These are phyloP conservation scores for Gonatopus flavifemur DNA, from an alignment of 1,140 invertebrate genomes.

Conservation along the genomic window DNA sequence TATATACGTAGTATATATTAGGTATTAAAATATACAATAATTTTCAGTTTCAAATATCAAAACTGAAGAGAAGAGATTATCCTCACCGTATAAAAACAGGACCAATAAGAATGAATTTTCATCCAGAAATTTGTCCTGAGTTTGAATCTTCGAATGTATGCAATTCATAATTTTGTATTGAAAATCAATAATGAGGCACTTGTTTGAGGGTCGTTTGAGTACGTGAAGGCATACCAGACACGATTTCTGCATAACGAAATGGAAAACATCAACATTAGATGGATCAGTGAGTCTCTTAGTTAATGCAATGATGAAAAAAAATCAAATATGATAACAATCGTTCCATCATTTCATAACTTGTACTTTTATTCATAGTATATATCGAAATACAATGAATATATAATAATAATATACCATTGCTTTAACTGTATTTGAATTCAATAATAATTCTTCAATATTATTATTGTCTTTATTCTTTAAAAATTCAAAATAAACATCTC, in stretches of 20 bases:
- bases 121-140: not conserved
- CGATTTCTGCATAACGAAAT: constrained; percentile 37
- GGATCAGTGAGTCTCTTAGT: no score
- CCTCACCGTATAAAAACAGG: no score
- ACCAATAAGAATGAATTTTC: not conserved
- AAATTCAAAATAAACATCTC: not conserved
- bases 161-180: constrained; percentile 8
- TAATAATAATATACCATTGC: constrained; percentile 6
- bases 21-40: not conserved
- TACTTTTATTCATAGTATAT: not conserved
- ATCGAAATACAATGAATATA: not conserved
- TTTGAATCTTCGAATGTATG: not conserved
- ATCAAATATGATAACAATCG: constrained; percentile 19
- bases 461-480: not conserved
- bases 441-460: not conserved
- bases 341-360: constrained; percentile 6
- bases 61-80: not conserved
- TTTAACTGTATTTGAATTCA: not conserved
- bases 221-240: constrained; percentile 37
- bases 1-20: no score
- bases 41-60: not conserved
- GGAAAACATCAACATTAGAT: no score
- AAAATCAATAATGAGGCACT: constrained; percentile 26
- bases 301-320: constrained; percentile 18
- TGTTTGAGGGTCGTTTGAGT: constrained; percentile 34